These are phyloP conservation scores for Argopecten irradians DNA, from an alignment of 1,140 invertebrate species.

Conservation along the genomic window DNA sequence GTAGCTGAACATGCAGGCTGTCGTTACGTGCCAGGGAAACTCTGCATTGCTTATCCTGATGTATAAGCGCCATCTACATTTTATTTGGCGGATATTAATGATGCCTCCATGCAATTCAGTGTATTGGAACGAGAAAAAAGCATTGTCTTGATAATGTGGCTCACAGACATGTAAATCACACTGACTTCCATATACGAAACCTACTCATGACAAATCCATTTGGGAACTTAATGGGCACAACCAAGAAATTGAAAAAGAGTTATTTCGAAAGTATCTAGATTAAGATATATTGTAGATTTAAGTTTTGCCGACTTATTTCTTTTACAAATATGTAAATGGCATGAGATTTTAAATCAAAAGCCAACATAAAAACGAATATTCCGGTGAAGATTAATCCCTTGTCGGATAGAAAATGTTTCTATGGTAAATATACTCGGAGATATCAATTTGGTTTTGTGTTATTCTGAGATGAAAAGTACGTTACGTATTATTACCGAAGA, in stretches of 20 bases:
- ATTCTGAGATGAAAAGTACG: not conserved
- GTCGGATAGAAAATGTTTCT: not conserved
- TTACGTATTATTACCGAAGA: not conserved
- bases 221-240: not conserved
- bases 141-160: not conserved
- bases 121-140: not conserved
- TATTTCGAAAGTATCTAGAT: not conserved
- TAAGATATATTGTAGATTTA: not conserved
- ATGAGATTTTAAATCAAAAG: not conserved
- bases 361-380: not conserved
- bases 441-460: not conserved
- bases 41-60: not conserved
- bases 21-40: not conserved
- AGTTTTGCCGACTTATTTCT: not conserved
- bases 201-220: conserved; percentile 13
- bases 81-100: not conserved
- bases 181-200: not conserved
- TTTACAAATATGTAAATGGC: conserved; percentile 9
- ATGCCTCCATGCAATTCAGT: not conserved
- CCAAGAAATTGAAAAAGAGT: not conserved
- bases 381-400: not conserved
- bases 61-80: not conserved
- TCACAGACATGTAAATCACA: not conserved
- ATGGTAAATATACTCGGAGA: not conserved
- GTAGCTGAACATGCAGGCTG: not conserved